Evolutionary conservation across 2,888 invertebrate species (phyloP).

Genomic region (Eupithecia centaureata): DNA sequence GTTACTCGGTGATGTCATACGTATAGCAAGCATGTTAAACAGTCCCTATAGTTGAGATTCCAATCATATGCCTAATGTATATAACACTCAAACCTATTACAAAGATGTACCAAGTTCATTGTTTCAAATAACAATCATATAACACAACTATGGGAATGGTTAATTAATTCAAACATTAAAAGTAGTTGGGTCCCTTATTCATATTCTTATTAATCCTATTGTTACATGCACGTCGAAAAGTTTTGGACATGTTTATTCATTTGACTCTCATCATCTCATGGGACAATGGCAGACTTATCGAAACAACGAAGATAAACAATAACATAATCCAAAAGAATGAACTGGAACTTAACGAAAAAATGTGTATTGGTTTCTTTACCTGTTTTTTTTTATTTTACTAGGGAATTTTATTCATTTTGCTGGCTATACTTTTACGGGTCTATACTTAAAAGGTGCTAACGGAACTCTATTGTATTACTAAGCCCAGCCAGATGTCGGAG

Average conservation of each 20-base stretch:
- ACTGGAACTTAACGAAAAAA: neutral
- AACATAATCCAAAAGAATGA: neutral
- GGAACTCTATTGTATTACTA: neutral
- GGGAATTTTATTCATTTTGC: neutral
- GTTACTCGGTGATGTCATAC: neutral
- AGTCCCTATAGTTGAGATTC: conserved; percentile 2
- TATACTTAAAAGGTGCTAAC: neutral
- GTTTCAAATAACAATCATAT: conserved; percentile 43
- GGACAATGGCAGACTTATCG: neutral
- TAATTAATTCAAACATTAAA: conserved; percentile 56
- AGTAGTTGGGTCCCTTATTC: neutral
- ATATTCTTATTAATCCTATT: conserved; percentile 6
- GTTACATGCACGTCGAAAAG: neutral
- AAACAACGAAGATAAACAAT: neutral
- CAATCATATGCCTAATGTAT: conserved; percentile 20
- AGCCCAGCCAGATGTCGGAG: neutral
- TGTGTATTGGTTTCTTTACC: neutral
- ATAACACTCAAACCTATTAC: conserved; percentile 8
- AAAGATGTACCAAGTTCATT: conserved; percentile 35
- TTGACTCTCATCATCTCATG: neutral
- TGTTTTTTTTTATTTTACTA: neutral
- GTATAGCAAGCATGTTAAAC: conserved; percentile 4
- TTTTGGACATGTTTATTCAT: neutral
- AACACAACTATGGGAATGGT: conserved; percentile 51
- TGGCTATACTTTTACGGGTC: neutral